A percentile compares a stretch with the other conserved stretches of the same genome.
phyloP scores from a whole-genome alignment of 1,140 invertebrate species.

The Nephotettix cincticeps region DNA sequence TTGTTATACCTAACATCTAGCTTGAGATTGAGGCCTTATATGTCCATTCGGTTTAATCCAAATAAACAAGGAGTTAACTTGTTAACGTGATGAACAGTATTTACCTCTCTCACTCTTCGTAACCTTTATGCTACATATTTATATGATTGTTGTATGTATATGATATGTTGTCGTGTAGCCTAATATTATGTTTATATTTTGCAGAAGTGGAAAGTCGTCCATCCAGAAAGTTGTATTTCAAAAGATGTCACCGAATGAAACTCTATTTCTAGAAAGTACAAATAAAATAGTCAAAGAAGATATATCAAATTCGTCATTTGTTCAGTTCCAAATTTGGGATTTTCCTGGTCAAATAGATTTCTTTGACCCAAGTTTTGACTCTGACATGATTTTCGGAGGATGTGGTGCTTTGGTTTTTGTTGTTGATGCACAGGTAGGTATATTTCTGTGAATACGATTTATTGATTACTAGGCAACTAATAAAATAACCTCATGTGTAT shows the following conservation, averaged over 20 bases:
- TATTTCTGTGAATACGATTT: no score
- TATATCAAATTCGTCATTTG: conserved; percentile 96
- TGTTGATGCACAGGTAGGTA: conserved; percentile 93
- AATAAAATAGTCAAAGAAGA: conserved; percentile 99
- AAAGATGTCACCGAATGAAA: conserved; percentile 99
- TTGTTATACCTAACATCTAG: no score
- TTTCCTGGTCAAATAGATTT: conserved; percentile 99
- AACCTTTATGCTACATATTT: neutral
- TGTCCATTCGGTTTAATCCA: no score
- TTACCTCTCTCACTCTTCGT: no score
- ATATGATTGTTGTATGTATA: neutral
- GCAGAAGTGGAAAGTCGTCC: conserved; percentile 98
- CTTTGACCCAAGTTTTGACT: conserved; percentile 94
- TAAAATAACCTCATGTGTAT: no score
- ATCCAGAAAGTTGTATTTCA: conserved; percentile 99
- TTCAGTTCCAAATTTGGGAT: conserved; percentile 99
- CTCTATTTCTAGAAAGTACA: conserved; percentile 97
- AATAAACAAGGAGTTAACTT: no score
- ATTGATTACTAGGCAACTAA: no score
- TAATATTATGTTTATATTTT: conserved; percentile 41
- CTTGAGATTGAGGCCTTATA: no score
- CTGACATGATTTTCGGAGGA: conserved; percentile 91
- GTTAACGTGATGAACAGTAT: no score
- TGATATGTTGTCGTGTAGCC: neutral
- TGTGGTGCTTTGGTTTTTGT: conserved; percentile 98